Evolutionary conservation across 2,888 invertebrate species (phyloP).

Genomic region (Dicycla oo): DNA sequence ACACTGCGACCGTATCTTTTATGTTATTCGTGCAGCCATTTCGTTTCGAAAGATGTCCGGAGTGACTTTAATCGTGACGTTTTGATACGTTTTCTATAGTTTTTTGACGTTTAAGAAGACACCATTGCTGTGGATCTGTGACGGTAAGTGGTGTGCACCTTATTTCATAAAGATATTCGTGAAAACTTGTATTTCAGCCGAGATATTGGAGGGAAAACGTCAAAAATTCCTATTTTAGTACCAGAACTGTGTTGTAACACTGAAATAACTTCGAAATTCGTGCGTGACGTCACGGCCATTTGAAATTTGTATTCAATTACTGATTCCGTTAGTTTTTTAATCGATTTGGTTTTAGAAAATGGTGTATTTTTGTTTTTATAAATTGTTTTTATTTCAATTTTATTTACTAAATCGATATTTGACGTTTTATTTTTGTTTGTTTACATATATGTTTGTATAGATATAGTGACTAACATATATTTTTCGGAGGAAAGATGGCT

Average conservation of each 20-base stretch:
- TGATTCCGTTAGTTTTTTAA: slow-evolving; percentile 57
- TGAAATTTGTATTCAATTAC: slow-evolving; percentile 58
- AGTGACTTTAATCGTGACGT: slow-evolving; percentile 82
- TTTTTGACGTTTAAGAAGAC: slow-evolving; percentile 81
- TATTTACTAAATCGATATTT: slow-evolving; percentile 16
- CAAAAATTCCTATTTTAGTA: slow-evolving; percentile 57
- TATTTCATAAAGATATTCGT: slow-evolving; percentile 52
- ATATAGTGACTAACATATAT: slow-evolving; percentile 42
- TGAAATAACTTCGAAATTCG: slow-evolving; percentile 73
- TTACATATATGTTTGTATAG: slow-evolving; percentile 32
- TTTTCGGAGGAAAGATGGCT: slow-evolving; percentile 56
- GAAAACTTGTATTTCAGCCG: slow-evolving; percentile 38
- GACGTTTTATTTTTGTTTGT: slow-evolving; percentile 29
- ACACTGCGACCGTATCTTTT: slow-evolving; percentile 79
- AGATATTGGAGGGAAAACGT: slow-evolving; percentile 48
- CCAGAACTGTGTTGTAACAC: slow-evolving; percentile 69
- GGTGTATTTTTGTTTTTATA: slow-evolving; percentile 8
- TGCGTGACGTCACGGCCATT: slow-evolving; percentile 70
- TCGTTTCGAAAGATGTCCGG: slow-evolving; percentile 85
- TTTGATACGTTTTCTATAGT: slow-evolving; percentile 82
- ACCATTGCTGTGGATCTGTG: slow-evolving; percentile 71
- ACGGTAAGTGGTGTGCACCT: slow-evolving; percentile 76
- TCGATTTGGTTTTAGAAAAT: slow-evolving; percentile 23
- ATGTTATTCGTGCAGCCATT: slow-evolving; percentile 88
- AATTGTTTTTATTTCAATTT: slow-evolving; percentile 21